Evolutionary conservation across 2,113 vertebrate genomes (phyloP).

Genomic region (Toxotes jaculatrix): DNA sequence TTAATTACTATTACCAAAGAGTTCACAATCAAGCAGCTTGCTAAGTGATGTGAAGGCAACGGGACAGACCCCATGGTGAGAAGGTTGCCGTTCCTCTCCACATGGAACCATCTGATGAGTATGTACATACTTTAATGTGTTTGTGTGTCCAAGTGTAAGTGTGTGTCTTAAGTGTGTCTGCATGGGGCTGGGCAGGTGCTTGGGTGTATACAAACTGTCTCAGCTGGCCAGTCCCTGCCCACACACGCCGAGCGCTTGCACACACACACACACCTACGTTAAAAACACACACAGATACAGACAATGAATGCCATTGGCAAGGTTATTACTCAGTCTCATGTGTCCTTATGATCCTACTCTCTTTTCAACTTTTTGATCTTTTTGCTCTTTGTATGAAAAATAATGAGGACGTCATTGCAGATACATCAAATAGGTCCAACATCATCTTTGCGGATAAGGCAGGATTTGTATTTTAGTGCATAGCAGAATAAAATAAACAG

Average conservation of each 20-base stretch:
- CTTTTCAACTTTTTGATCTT: conserved; percentile 57
- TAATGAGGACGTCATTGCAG: conserved; percentile 75
- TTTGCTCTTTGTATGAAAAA: conserved; percentile 65
- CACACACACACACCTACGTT: background rate
- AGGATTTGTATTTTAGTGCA: conserved; percentile 20
- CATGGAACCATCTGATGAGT: conserved; percentile 10
- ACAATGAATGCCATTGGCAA: conserved; percentile 75
- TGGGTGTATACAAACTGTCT: conserved; percentile 62
- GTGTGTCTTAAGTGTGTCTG: conserved; percentile 6
- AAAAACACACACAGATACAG: conserved; percentile 13
- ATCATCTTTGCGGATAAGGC: conserved; percentile 5
- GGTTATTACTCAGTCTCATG: conserved; percentile 72
- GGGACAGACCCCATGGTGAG: conserved; percentile 46
- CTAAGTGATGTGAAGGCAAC: conserved; percentile 65
- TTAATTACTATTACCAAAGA: conserved; percentile 62
- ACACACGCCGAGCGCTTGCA: conserved; percentile 8
- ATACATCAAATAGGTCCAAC: conserved; percentile 60
- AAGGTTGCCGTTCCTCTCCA: conserved; percentile 58
- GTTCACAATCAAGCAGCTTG: conserved; percentile 48
- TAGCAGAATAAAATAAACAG: conserved; percentile 29
- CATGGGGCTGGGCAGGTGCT: conserved; percentile 4
- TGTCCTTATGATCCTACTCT: conserved; percentile 60
- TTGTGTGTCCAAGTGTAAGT: conserved; percentile 5
- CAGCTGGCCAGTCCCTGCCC: conserved; percentile 52
- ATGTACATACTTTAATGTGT: conserved; percentile 13